These are phyloP conservation scores for Corythucha ciliata DNA, from an alignment of 2,888 invertebrate genomes.

Conservation along the genomic window DNA sequence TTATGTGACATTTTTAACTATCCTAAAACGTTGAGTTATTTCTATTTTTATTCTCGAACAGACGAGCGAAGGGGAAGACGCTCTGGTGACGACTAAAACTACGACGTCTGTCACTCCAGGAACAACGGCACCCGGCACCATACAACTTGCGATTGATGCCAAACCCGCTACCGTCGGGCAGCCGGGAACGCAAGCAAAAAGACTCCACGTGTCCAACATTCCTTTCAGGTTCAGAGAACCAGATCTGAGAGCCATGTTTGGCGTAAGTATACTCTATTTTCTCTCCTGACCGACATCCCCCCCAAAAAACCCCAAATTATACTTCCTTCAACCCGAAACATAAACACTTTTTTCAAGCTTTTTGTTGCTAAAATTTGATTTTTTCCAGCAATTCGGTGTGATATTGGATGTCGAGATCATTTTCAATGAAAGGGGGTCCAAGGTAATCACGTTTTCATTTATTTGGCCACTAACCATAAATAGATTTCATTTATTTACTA, in stretches of 20 bases:
- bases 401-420: constrained; percentile 99
- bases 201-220: constrained; percentile 98
- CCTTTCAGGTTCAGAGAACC: constrained; percentile 99
- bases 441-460: constrained; percentile 65
- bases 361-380: constrained; percentile 32
- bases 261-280: constrained; percentile 58
- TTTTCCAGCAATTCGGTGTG: constrained; percentile 91
- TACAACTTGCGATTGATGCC: constrained; percentile 6
- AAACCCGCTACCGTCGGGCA: constrained; percentile 10
- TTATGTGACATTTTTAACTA: background rate
- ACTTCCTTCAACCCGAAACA: no score
- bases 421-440: constrained; percentile 99
- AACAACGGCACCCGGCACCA: no score
- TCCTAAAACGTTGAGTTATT: background rate
- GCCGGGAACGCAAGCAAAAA: constrained; percentile 64
- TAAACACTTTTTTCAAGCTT: background rate
- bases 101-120: constrained; percentile 17
- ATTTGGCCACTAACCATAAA: constrained; percentile 5
- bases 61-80: constrained; percentile 28
- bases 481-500: no score
- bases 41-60: constrained; percentile 4
- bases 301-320: no score
- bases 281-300: no score
- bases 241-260: constrained; percentile 95
- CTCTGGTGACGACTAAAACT: constrained; percentile 12